Base-by-base conservation (phyloP, 2,797 vertebrate species). In the Cyprinodon diabolis region DNA sequence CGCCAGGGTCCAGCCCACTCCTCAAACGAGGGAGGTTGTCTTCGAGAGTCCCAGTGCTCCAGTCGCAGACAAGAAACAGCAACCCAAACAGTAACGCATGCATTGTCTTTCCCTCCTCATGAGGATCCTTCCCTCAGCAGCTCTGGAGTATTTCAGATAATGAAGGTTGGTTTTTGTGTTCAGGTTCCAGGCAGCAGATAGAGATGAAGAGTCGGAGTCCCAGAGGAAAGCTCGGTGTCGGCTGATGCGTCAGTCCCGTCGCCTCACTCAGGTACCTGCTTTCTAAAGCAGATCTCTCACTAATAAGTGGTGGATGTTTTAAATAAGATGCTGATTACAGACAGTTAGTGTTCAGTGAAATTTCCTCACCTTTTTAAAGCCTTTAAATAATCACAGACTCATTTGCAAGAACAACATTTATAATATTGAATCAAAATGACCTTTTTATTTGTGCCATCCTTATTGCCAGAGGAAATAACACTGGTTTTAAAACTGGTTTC, bases 121-220 rank as follows among this genome's bases (percentile, higher is more conserved):
- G 30, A 23, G 13, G 1, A 37, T 40, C 8, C 4, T 40, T 23
- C 14, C 7, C 37, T 0, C 7, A 4, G 40, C 40, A 47, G 43
- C 6, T 45, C 40, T 6, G 13, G 7, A 65, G n/a, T 8, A n/a
- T 45, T 47, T 19, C 11, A 6, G 6, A 23, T 7, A 4, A 47
- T 19, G 21, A 19, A n/a, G n/a, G 43, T 45, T n/a, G 52, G 30
- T 43, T 54, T 68, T 2, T 84, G 49, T 63, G 49, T 75, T 51
- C 78, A 98, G 97, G 84, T 97, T 95, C 40, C 96, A 97, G 90
- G 95, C 96, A 68, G 96, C 96, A 0, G 95, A 95, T 45, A 91
- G 97, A 74, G 97, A 97, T 0, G 97, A 98, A 83, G 97, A 97
- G 85, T 97, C 97, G 0, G 97, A 98, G 76, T 97, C 96, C 58